Conservation (phyloP, 2,888 invertebrate genomes). For the Meloe dianella region DNA sequence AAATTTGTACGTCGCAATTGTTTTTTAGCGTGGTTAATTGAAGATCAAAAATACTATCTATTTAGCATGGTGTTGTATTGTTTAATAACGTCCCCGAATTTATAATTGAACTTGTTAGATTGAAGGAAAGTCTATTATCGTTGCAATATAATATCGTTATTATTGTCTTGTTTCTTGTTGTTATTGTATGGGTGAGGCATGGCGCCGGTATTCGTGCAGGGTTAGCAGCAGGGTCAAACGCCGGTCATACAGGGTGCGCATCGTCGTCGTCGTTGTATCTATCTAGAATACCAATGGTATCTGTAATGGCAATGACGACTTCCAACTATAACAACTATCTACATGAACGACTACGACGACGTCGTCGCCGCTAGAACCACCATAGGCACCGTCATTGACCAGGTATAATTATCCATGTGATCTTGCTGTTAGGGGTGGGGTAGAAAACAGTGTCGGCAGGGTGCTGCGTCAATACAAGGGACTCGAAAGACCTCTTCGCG, state of each 20-base stretch:
- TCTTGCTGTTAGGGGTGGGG: slow-evolving; percentile 41
- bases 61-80: too few relatives aligned
- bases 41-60: too few relatives aligned
- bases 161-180: neutral
- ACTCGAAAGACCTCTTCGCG: slow-evolving; percentile 45
- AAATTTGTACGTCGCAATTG: slow-evolving; percentile 2
- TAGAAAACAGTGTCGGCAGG: slow-evolving; percentile 33
- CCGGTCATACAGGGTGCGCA: slow-evolving; percentile 25
- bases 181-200: neutral
- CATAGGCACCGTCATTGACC: slow-evolving; percentile 48
- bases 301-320: neutral
- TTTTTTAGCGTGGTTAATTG: neutral
- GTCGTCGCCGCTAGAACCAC: slow-evolving; percentile 22
- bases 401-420: slow-evolving; percentile 49
- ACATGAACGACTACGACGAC: neutral
- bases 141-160: neutral
- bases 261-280: slow-evolving; percentile 9
- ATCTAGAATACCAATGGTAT: neutral
- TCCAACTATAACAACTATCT: neutral
- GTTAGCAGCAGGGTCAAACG: slow-evolving; percentile 21
- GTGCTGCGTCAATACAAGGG: slow-evolving; percentile 46
- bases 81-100: neutral
- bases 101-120: slow-evolving; percentile 26
- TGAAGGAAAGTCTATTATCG: slow-evolving; percentile 13
- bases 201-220: slow-evolving; percentile 7